These are phyloP conservation scores for Okamejei kenojei DNA, from an alignment of 2,797 vertebrate genomes.

Conservation along the genomic window DNA sequence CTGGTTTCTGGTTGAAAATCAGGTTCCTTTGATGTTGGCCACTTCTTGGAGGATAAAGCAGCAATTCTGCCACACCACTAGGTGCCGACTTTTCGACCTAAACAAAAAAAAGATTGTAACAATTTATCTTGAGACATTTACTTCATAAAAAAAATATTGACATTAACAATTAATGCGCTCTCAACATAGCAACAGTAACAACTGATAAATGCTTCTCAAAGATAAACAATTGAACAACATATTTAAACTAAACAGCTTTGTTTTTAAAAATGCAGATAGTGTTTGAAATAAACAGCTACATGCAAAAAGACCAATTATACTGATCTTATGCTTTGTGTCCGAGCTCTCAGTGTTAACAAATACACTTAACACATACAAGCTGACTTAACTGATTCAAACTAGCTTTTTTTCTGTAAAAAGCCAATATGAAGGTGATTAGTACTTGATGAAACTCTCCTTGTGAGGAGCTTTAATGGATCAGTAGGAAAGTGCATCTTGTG, in stretches of 20 bases:
- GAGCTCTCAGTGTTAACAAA: not conserved
- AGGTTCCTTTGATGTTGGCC: constrained; percentile 43
- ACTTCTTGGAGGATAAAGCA: constrained; percentile 71
- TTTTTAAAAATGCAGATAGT: not conserved
- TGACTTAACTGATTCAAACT: not conserved
- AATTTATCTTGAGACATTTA: not conserved
- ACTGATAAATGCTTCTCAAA: constrained; percentile 50
- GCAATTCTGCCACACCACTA: constrained; percentile 54
- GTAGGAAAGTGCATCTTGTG: not conserved
- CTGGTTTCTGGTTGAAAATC: constrained; percentile 47
- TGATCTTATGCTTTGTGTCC: not conserved
- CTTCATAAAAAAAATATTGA: constrained; percentile 41
- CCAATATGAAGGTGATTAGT: not conserved
- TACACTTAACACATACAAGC: not conserved
- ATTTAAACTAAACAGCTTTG: not conserved
- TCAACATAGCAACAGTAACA: not conserved
- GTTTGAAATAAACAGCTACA: not conserved
- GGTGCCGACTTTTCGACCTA: constrained; percentile 58
- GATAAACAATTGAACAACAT: not conserved
- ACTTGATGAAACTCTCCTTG: not conserved
- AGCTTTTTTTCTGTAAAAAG: not conserved
- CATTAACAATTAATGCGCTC: constrained; percentile 35
- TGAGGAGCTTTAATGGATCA: not conserved
- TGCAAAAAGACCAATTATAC: not conserved
- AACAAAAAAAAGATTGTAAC: not conserved